Percentiles rank a stretch among this genome's conserved stretches.
Evolutionary conservation across 2,888 invertebrate genomes (phyloP).

Genomic region (Cynaeus angustus): DNA sequence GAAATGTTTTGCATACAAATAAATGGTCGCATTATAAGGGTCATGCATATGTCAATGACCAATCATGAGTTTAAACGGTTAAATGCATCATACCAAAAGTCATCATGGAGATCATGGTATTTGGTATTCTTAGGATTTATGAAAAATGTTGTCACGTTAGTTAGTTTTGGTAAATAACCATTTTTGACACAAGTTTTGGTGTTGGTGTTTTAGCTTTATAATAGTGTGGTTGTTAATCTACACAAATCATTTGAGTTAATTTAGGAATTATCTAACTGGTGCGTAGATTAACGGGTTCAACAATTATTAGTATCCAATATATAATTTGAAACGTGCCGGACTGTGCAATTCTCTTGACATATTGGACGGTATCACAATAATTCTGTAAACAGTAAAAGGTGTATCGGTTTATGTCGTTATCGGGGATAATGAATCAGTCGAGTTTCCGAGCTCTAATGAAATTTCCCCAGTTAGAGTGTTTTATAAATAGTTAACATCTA

Average conservation of each 20-base stretch:
- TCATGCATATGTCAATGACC: too few relatives aligned
- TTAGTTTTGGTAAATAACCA: too few relatives aligned
- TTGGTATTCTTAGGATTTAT: too few relatives aligned
- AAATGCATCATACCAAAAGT: too few relatives aligned
- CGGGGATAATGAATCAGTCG: conserved; percentile 32
- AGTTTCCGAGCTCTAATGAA: conserved; percentile 25
- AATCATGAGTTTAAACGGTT: too few relatives aligned
- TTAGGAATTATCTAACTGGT: conserved; percentile 29
- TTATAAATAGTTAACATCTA: conserved; percentile 41
- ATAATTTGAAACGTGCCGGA: conserved; percentile 22
- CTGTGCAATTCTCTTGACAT: conserved; percentile 3
- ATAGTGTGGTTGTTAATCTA: conserved; percentile 7
- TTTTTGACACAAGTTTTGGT: too few relatives aligned
- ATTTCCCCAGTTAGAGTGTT: conserved; percentile 27
- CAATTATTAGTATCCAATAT: conserved; percentile 30
- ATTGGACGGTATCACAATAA: conserved; percentile 11
- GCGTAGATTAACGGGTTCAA: conserved; percentile 27
- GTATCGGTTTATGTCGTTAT: conserved; percentile 26
- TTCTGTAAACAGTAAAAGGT: conserved; percentile 17
- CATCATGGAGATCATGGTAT: too few relatives aligned
- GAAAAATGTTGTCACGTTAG: too few relatives aligned
- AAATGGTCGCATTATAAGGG: neutral
- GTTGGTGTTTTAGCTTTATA: too few relatives aligned
- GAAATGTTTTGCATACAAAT: neutral
- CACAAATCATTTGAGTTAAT: conserved; percentile 32